phyloP scores from a whole-genome alignment of 1,140 invertebrate species.

The Chironomus tepperi region DNA sequence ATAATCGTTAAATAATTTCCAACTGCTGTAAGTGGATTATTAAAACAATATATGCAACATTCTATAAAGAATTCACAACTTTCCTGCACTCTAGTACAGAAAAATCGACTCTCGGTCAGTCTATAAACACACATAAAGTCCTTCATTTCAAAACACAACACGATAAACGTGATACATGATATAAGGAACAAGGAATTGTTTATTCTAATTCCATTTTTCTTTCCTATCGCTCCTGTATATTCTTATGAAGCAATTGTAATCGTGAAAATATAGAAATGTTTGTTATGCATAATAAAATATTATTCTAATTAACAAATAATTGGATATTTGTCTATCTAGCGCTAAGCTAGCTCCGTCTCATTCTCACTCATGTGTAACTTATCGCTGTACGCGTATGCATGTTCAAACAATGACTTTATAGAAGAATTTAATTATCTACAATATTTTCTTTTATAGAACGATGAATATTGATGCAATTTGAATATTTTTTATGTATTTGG shows the following conservation, averaged over 20 bases:
- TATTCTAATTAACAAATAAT: slow-evolving; percentile 24
- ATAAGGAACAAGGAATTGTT: background rate
- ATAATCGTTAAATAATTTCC: no score
- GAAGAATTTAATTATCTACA: slow-evolving; percentile 18
- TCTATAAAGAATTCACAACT: no score
- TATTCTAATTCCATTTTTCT: slow-evolving; percentile 9
- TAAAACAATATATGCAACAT: no score
- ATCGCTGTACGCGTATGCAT: background rate
- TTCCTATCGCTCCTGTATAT: background rate
- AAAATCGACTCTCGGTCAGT: no score
- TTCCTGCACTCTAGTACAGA: no score
- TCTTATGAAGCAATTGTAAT: background rate
- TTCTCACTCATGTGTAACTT: background rate
- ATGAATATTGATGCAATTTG: no score
- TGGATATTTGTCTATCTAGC: background rate
- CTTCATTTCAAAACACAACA: no score
- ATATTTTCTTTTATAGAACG: background rate
- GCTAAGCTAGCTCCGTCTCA: background rate
- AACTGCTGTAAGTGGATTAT: no score
- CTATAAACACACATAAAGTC: no score
- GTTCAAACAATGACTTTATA: background rate
- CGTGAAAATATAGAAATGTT: background rate
- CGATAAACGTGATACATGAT: background rate
- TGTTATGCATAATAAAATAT: background rate
- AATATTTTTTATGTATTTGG: no score